phyloP scores from a whole-genome alignment of 2,888 invertebrate genomes.

The Acrocera orbiculus region DNA sequence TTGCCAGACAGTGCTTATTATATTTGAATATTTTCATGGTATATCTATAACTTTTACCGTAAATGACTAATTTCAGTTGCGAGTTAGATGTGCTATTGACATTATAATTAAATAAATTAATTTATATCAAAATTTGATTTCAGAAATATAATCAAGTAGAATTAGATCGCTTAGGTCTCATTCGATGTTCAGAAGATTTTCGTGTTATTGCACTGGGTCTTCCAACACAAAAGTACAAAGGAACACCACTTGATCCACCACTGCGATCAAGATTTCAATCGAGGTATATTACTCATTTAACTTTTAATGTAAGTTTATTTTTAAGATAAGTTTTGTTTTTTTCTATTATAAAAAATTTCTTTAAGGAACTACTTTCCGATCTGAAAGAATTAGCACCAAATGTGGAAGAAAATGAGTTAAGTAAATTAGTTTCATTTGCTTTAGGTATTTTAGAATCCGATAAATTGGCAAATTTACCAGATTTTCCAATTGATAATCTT shows the following conservation, averaged over 20 bases:
- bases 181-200: slow-evolving; percentile 83
- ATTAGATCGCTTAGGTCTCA: slow-evolving; percentile 70
- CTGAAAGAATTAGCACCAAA: slow-evolving; percentile 35
- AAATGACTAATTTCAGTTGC: too few species aligned
- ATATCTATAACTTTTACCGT: too few species aligned
- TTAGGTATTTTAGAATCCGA: slow-evolving; percentile 65
- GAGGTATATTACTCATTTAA: slow-evolving; percentile 46
- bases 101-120: too few species aligned
- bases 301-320: slow-evolving; percentile 19
- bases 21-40: too few species aligned
- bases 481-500: slow-evolving; percentile 78
- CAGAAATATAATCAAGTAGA: slow-evolving; percentile 65
- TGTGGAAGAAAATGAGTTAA: slow-evolving; percentile 30
- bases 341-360: slow-evolving; percentile 7
- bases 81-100: too few species aligned
- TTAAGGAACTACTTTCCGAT: slow-evolving; percentile 39
- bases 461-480: slow-evolving; percentile 50
- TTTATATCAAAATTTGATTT: not conserved
- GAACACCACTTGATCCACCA: slow-evolving; percentile 91
- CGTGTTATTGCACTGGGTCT: slow-evolving; percentile 83
- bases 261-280: slow-evolving; percentile 89
- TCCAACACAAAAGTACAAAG: slow-evolving; percentile 73
- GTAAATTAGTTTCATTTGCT: slow-evolving; percentile 47
- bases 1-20: too few species aligned
- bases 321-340: not conserved